phyloP scores from a whole-genome alignment of 2,888 invertebrate genomes.

The Aspidiotus destructor region DNA sequence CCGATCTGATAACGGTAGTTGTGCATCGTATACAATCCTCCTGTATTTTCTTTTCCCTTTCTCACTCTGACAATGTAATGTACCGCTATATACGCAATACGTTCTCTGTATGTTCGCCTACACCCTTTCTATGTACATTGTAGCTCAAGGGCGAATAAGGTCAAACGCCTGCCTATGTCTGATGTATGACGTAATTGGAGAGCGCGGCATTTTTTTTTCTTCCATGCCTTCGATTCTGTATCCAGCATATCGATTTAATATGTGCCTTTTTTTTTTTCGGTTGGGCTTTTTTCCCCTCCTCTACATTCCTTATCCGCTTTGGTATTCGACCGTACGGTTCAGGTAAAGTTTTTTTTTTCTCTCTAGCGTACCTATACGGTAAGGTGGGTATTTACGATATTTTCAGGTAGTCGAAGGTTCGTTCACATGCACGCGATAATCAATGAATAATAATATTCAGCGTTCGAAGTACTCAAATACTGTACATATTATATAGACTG shows the following conservation, averaged over 20 bases:
- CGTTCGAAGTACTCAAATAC: too few species aligned
- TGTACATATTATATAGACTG: too few species aligned
- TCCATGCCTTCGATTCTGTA: slow-evolving; percentile 12
- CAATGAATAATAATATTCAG: too few species aligned
- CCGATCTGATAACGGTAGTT: slow-evolving; percentile 25
- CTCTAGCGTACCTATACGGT: too few species aligned
- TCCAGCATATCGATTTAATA: too few species aligned
- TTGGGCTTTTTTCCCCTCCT: neutral
- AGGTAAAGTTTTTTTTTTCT: neutral
- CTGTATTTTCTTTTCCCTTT: neutral
- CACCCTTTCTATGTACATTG: slow-evolving; percentile 19
- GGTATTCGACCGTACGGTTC: neutral
- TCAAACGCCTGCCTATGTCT: slow-evolving; percentile 30
- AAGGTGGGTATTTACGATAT: too few species aligned
- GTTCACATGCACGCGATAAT: too few species aligned
- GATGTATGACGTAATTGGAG: slow-evolving; percentile 26
- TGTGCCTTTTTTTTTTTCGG: too few species aligned
- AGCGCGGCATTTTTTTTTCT: slow-evolving; percentile 8
- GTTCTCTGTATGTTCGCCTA: slow-evolving; percentile 15
- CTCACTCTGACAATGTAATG: slow-evolving; percentile 7
- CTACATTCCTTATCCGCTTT: neutral
- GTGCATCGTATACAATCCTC: slow-evolving; percentile 2
- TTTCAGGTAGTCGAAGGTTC: too few species aligned
- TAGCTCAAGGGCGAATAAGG: slow-evolving; percentile 29
- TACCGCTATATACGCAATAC: slow-evolving; percentile 19